Base-by-base conservation (phyloP, 2,113 vertebrate genomes). In the Glaucomys volans region DNA sequence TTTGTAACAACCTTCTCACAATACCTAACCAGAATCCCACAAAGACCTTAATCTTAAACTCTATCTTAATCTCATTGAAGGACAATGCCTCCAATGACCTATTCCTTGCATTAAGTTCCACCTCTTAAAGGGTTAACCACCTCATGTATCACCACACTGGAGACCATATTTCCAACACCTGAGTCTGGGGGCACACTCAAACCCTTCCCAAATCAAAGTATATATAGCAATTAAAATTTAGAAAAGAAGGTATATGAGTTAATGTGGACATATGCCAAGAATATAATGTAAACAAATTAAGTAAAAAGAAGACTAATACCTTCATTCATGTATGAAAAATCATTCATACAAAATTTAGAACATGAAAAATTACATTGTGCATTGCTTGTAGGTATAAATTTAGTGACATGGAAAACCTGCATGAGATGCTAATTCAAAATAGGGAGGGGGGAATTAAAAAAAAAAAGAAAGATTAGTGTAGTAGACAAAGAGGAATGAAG, bases 241-340 rank as follows among this genome's bases (percentile, higher is more conserved):
- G 14, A 42, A 93, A 35, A 74, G 37, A 30, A 66, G 1, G 0
- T 86, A 35, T 76, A 42, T 16, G 1, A 22, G 30, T 66, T 6
- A 57, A n/a, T 80, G 69, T 75, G 24, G 2, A 44, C 42, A 83
- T 50, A 80, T 37, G 14, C 66, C 66, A 95, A 57, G 18, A 47
- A 91, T 69, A 44, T n/a, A 42, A 80, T 72, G 26, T 62, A 95
- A 69, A 64, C 26, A 82, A 92, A 86, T 52, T 67, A 92, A 84
- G 7, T 42, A 82, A 88, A n/a, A 79, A 12, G 11, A 20, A 69
- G 17, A 92, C 90, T 82, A 92, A n/a, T 95, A 57, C 0, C 26
- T 47, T 59, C n/a, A 64, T n/a, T n/a, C n/a, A n/a, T n/a, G 32
- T 35, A 40, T 94, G 80, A 85, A 84, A 85, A 72, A 71, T 28